Evolutionary conservation across 2,888 invertebrate genomes (phyloP), one percentile per base, ranked within the genome.

Genomic region (Eupithecia pulchellata): DNA sequence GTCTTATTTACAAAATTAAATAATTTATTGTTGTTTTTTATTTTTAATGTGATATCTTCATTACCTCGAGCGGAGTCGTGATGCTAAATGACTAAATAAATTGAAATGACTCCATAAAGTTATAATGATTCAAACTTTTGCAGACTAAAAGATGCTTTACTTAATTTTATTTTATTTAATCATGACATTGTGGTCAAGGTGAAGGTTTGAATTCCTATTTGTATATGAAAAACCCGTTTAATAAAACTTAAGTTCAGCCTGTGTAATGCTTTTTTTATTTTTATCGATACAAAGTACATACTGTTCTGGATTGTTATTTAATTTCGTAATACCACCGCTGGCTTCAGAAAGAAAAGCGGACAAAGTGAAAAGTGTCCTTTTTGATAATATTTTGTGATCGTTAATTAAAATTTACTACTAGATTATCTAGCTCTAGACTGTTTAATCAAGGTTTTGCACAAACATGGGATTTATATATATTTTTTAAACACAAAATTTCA

Each of bases 61-160:
- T 87, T 82, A 86, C 70, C 29, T 71, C 76, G 76, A 81, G 75
- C 77, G 79, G 79, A 80, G 77, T 77, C 81, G 79, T 80, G 83
- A 85, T 84, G 82, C 82, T 78, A 83, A 86, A 87, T 85, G 81
- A 84, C 85, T 81, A 84, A 85, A 85, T 85, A 85, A 86, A 84
- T 84, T 83, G 83, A 83, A 82, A 81, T 78, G 83, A 32, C 32
- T 60, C 4, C 58, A 60, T 60, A 60, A 60, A 60, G 32, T 32
- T 32, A 60, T 60, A 32, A 60, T 60, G 58, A 32, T 32, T 20
- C 32, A 32, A 30, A 60, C 58, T n/a, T 32, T 20, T 29, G 30
- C 30, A 30, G 17, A 13, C 4, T 39, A 65, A 4, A 79, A 52
- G 79, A 66, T 69, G 81, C 88, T 88, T 84, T 81, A 84, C 83